Evolutionary conservation across 2,113 vertebrate species (phyloP).

Genomic region (Ailuropoda melanoleuca): DNA sequence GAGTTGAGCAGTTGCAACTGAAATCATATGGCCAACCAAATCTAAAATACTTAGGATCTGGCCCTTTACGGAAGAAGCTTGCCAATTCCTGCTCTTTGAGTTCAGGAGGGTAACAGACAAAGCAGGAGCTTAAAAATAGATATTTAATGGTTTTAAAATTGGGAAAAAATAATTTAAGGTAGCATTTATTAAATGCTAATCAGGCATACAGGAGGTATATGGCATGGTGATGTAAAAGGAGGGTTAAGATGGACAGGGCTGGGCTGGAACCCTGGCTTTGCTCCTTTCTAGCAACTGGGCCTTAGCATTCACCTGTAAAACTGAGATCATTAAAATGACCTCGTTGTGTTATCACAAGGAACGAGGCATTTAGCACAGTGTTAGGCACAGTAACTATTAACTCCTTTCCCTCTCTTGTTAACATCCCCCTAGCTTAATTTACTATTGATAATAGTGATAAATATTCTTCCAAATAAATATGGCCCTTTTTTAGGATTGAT

Average conservation of each 20-base stretch:
- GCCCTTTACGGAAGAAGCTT: neutral
- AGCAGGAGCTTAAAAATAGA: neutral
- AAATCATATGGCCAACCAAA: neutral
- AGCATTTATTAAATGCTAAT: neutral
- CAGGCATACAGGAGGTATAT: neutral
- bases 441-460: neutral
- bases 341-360: neutral
- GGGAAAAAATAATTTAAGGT: neutral
- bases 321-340: neutral
- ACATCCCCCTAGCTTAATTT: neutral
- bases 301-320: neutral
- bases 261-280: neutral
- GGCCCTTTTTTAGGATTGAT: neutral
- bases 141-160: neutral
- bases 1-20: neutral
- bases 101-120: neutral
- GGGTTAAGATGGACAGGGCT: neutral
- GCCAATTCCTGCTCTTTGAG: neutral
- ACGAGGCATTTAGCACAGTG: neutral
- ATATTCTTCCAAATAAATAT: neutral
- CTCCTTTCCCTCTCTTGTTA: neutral
- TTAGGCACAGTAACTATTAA: neutral
- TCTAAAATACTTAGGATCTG: neutral
- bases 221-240: neutral
- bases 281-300: neutral